A percentile compares a stretch with the other conserved stretches of the same genome.
Evolutionary conservation across 1,140 invertebrate genomes (phyloP).

Genomic region (Scaptomyza graminum): DNA sequence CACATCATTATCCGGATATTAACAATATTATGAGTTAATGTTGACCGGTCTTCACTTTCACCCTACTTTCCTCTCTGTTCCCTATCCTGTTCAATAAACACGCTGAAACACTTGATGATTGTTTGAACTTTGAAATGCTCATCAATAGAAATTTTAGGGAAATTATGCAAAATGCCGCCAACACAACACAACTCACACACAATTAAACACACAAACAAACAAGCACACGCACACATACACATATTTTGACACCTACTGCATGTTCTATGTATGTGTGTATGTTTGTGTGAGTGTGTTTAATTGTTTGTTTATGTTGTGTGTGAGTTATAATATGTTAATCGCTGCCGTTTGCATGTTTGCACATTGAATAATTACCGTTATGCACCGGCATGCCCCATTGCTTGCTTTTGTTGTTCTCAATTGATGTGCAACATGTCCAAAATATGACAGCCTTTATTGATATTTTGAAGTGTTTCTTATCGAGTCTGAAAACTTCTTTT

Average conservation of each 20-base stretch:
- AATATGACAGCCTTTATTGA: neutral
- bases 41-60: neutral
- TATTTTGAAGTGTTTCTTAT: no score
- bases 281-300: conserved; percentile 36
- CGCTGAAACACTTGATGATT: conserved; percentile 43
- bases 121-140: conserved; percentile 74
- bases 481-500: no score
- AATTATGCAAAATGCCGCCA: conserved; percentile 73
- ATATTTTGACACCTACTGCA: conserved; percentile 33
- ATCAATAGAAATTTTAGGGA: conserved; percentile 69
- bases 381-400: conserved; percentile 39
- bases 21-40: conserved; percentile 23
- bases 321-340: conserved; percentile 80
- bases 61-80: neutral
- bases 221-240: conserved; percentile 15
- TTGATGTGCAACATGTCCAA: conserved; percentile 31
- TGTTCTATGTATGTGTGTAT: conserved; percentile 9
- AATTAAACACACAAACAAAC: conserved; percentile 18
- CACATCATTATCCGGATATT: conserved; percentile 22
- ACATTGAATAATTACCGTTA: conserved; percentile 79
- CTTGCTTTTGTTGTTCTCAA: conserved; percentile 35
- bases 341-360: conserved; percentile 79
- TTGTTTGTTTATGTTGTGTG: conserved; percentile 64
- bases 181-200: conserved; percentile 35
- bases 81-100: conserved; percentile 39